Percentiles rank a stretch among this genome's conserved stretches.
Conservation (phyloP, 2,113 vertebrate genomes). For the Triplophysa tibetana region DNA sequence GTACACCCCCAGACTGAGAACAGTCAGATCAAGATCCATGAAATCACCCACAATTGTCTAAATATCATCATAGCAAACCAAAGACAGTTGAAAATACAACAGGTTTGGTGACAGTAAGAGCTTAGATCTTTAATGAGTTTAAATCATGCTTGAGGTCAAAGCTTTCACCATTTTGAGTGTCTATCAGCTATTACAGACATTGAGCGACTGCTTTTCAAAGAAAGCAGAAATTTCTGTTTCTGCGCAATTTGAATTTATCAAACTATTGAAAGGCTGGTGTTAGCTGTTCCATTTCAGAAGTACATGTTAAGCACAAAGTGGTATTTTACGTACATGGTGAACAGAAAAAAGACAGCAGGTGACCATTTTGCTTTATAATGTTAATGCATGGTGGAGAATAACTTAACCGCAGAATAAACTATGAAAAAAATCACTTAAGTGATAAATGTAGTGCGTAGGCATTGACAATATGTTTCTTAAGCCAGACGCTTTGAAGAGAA, state of each 20-base stretch:
- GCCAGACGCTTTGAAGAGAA: too few species aligned
- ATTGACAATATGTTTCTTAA: not conserved
- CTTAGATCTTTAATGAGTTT: not conserved
- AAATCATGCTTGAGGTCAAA: not conserved
- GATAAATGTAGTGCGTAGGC: not conserved
- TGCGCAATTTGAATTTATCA: not conserved
- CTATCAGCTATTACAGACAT: not conserved
- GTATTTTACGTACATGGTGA: not conserved
- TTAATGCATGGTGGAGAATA: conserved; percentile 4
- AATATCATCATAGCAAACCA: not conserved
- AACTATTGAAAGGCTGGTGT: not conserved
- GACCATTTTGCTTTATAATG: not conserved
- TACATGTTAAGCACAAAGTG: not conserved
- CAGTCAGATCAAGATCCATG: too few species aligned
- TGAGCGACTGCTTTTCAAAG: not conserved
- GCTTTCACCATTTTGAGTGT: not conserved
- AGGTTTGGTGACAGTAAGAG: not conserved
- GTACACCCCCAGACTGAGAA: too few species aligned
- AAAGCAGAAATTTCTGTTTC: not conserved
- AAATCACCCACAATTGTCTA: too few species aligned
- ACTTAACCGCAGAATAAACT: not conserved
- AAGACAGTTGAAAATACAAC: not conserved
- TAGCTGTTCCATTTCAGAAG: conserved; percentile 10
- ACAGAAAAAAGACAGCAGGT: not conserved
- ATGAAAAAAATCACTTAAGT: not conserved